Base-by-base conservation (phyloP, 2,888 invertebrate genomes). In the Dryobotodes eremita region DNA sequence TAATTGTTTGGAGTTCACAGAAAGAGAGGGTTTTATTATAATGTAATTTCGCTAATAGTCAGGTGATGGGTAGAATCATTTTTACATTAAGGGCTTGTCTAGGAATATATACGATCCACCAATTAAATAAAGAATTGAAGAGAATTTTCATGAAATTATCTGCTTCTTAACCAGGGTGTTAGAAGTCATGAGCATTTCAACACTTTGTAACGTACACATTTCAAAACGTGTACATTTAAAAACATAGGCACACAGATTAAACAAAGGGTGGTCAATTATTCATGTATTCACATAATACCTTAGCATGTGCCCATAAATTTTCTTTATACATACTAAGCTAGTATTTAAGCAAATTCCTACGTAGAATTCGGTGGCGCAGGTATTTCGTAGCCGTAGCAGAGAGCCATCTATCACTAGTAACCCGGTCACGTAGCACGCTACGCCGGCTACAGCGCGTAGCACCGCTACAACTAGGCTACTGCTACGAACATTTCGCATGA, bases 371-470 rank as follows among this genome's bases (percentile, higher is more conserved):
- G 65, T 82, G 55, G 75, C 70, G 26, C 31, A 74, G 71, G 77
- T 71, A 77, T 69, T 76, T 48, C 42, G 75, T 77, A 61, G 73
- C 48, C 36, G 82, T 55, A 62, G 79, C 82, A 31, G 77, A 89
- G 89, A 79, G 80, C 88, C 91, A 93, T 94, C 92, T 90, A 93
- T 94, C 94, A 94, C 87, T 64, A 84, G 91, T 93, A 92, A 94
- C 93, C 92, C 93, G 94, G 94, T 94, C 92, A 93, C 94, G 94
- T 94, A 92, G 92, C 91, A 92, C 91, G 77, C 85, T 76, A 70
- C 77, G 71, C 68, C 75, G 72, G 89, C 83, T 77, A 72, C 77
- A 71, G 59, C 80, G 71, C 75, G 75, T 82, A 84, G 75, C 85
- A 59, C 62, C 62, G 50, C 70, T 87, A 90, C 90, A 90, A 89